Percentiles rank a stretch among this genome's conserved stretches.
These are phyloP conservation scores for Tachysurus fulvidraco DNA, from an alignment of 2,113 vertebrate genomes.

Conservation along the genomic window DNA sequence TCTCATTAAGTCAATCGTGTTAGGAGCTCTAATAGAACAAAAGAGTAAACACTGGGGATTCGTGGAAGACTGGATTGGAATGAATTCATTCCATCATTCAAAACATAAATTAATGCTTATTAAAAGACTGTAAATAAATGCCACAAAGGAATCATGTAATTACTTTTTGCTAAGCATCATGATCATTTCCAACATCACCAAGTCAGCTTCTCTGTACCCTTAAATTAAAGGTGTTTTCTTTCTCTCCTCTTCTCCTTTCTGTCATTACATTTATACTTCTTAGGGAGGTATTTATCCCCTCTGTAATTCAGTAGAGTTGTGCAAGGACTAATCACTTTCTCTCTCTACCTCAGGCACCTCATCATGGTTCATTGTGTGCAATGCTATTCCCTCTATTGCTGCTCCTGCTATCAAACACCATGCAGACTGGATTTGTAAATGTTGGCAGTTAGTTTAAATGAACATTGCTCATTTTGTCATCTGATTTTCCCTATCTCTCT, in stretches of 20 bases:
- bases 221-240: conserved; percentile 3
- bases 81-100: conserved; percentile 26
- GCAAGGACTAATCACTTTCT: conserved; percentile 43
- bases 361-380: conserved; percentile 42
- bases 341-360: conserved; percentile 33
- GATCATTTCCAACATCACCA: neutral
- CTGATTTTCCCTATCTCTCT: neutral
- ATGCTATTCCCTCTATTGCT: conserved; percentile 23
- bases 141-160: conserved; percentile 12
- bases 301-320: conserved; percentile 32
- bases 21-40: conserved; percentile 14
- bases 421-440: conserved; percentile 32
- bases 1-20: neutral
- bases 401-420: conserved; percentile 26
- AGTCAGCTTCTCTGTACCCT: conserved; percentile 1
- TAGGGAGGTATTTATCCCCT: conserved; percentile 32
- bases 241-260: neutral
- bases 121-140: conserved; percentile 38
- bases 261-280: conserved; percentile 11
- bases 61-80: conserved; percentile 4
- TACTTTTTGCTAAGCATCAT: conserved; percentile 14
- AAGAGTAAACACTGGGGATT: conserved; percentile 9
- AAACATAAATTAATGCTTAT: conserved; percentile 30
- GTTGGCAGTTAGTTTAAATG: conserved; percentile 34
- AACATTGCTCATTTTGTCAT: conserved; percentile 15